Conservation (phyloP, 1,140 invertebrate species). For the Orchesella cincta region DNA sequence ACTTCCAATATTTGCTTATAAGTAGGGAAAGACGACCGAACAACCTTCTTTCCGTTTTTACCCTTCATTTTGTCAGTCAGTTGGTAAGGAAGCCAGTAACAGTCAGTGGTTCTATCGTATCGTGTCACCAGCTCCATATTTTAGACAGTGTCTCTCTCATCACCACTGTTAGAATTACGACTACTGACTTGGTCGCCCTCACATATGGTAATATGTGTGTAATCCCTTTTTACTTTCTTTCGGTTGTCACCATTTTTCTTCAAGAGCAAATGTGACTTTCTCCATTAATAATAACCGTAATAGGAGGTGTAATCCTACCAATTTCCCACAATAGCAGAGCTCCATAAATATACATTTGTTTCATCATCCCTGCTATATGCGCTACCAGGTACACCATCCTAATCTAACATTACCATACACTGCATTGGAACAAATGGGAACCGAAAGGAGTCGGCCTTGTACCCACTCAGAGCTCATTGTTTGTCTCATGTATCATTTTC, state of each 20-base stretch:
- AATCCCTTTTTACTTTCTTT: background rate
- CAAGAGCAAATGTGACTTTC: background rate
- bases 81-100: background rate
- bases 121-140: background rate
- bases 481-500: no score
- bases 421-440: no score
- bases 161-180: constrained; percentile 4
- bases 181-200: no score
- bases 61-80: background rate
- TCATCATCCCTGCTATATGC: no score
- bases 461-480: no score
- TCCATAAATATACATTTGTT: no score
- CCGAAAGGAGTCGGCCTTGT: no score
- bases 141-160: background rate
- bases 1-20: background rate
- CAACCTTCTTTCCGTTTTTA: background rate
- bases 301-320: background rate
- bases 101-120: background rate
- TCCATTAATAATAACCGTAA: constrained; percentile 1
- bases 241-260: background rate
- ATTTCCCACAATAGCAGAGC: no score
- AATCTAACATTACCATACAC: no score
- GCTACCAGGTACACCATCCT: no score
- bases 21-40: background rate
- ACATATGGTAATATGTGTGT: background rate